phyloP scores from a whole-genome alignment of 2,113 vertebrate species.

The Misgurnus mizolepis region DNA sequence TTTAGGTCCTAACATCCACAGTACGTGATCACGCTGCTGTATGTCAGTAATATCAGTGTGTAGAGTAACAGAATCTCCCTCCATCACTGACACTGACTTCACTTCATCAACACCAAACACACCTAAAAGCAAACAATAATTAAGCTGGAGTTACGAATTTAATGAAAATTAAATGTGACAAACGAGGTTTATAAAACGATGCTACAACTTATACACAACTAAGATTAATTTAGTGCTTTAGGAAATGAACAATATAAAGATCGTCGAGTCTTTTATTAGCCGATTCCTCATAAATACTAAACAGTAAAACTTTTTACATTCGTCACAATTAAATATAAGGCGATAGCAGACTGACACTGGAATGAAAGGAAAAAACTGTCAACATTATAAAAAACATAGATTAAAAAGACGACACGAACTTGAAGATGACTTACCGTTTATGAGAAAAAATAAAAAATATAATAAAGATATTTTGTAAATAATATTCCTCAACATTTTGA shows the following conservation, averaged over 20 bases:
- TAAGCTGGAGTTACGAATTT: not conserved
- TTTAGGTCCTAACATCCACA: constrained; percentile 2
- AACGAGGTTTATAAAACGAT: too few relatives aligned
- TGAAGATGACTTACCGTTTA: not conserved
- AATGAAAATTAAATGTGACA: too few relatives aligned
- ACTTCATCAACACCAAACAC: not conserved
- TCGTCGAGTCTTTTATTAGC: too few relatives aligned
- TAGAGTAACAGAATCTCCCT: constrained; percentile 21
- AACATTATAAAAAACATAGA: too few relatives aligned
- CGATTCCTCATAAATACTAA: too few relatives aligned
- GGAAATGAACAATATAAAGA: too few relatives aligned
- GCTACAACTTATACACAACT: too few relatives aligned
- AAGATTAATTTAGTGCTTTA: too few relatives aligned
- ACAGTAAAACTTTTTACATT: too few relatives aligned
- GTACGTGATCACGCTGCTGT: not conserved
- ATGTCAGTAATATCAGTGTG: not conserved
- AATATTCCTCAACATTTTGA: not conserved
- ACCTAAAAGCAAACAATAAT: not conserved
- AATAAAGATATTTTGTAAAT: not conserved
- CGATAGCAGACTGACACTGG: too few relatives aligned
- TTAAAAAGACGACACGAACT: not conserved
- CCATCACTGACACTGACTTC: constrained; percentile 7
- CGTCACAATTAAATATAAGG: too few relatives aligned
- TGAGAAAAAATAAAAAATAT: not conserved
- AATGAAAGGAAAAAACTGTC: too few relatives aligned